phyloP scores from a whole-genome alignment of 2,797 vertebrate genomes.

The Neosilurus mollespiculum region DNA sequence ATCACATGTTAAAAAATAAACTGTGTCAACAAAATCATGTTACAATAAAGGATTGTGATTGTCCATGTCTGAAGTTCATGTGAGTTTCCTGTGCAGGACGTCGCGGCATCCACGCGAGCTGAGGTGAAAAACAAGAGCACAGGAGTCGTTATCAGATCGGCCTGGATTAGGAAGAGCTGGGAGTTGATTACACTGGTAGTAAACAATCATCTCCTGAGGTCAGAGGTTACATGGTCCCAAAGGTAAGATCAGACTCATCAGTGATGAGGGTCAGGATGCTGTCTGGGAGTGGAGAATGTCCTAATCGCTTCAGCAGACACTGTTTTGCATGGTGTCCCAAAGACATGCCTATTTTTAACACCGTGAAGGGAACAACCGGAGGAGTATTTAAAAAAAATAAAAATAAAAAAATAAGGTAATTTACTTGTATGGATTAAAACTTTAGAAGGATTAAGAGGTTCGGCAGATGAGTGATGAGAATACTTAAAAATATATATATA shows the following conservation, averaged over 20 bases:
- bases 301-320: slow-evolving; percentile 62
- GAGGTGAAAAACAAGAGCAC: background rate
- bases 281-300: slow-evolving; percentile 45
- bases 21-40: background rate
- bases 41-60: background rate
- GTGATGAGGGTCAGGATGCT: slow-evolving; percentile 49
- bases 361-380: background rate
- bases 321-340: slow-evolving; percentile 4
- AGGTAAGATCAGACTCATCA: slow-evolving; percentile 39
- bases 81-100: slow-evolving; percentile 16
- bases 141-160: slow-evolving; percentile 13
- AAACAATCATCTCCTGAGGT: slow-evolving; percentile 34
- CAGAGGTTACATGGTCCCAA: slow-evolving; percentile 38
- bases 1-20: background rate
- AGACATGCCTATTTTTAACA: slow-evolving; percentile 29
- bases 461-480: no score
- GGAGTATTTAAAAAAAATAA: background rate
- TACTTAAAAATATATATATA: no score
- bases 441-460: no score
- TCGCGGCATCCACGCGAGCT: background rate
- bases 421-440: background rate
- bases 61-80: background rate
- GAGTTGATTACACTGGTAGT: slow-evolving; percentile 37
- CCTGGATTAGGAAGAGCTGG: slow-evolving; percentile 17
- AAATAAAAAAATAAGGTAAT: background rate